Base-by-base conservation (phyloP, 2,797 vertebrate genomes). In the Gallinago stenura region DNA sequence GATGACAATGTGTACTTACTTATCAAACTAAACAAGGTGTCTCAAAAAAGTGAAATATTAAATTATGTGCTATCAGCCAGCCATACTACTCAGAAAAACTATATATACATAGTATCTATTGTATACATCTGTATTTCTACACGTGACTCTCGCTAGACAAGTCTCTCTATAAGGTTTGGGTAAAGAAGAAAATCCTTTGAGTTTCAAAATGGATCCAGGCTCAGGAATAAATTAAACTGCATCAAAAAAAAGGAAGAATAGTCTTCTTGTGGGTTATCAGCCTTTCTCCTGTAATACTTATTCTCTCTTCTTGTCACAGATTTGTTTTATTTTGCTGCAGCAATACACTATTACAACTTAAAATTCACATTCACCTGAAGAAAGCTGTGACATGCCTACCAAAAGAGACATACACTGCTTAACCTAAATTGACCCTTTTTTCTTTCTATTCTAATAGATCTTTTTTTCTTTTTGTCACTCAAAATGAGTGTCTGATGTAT, bases 391-490 rank as follows among this genome's bases (percentile, higher is more conserved):
- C 93, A 64, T 91, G 89, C 57, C 83, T 94, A 88, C 94, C 83
- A 65, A 97, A 90, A 96, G 97, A 98, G 97, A 97, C 97, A 65
- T 96, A 81, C 94, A 65, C 96, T 94, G 97, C 96, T 98, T 98
- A 97, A 97, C 98, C 97, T 97, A 97, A 97, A 96, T 86, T 97
- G 97, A 98, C 98, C 98, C 95, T 97, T 97, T 97, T 96, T 96
- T 92, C 96, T 95, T 97, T 97, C 96, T 95, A 89, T 97, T 98
- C 97, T 97, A 98, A 98, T 97, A 98, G 98, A 97, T 97, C 96
- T 97, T 97, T 96, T 97, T 97, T 97, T 85, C 96, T 96, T 97
- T 97, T 98, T 98, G 98, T 98, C 98, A 98, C 98, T 99, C 98
- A 98, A 98, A 98, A 98, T 97, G 97, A 98, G 98, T 81, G 97